A percentile compares a stretch with the other conserved stretches of the same genome.
These are phyloP conservation scores for Ips nitidus DNA, from an alignment of 1,140 invertebrate species.

Conservation along the genomic window DNA sequence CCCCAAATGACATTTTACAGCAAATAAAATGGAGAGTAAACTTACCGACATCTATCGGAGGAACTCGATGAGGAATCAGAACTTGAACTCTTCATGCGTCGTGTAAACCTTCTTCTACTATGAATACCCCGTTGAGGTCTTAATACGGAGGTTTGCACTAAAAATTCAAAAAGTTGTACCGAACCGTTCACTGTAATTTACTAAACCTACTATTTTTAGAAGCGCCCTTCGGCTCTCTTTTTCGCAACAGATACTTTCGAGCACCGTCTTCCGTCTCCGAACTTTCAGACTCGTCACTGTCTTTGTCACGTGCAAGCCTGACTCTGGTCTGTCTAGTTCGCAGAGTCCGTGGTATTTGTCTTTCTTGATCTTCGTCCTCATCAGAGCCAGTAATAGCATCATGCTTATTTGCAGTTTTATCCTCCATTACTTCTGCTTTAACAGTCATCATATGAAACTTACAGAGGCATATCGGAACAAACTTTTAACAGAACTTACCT, in stretches of 20 bases:
- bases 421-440: constrained; percentile 8
- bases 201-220: constrained; percentile 41
- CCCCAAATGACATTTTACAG: neutral
- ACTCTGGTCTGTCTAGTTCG: constrained; percentile 12
- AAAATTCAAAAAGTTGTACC: constrained; percentile 11
- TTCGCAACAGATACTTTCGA: constrained; percentile 44
- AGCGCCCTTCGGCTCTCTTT: constrained; percentile 41
- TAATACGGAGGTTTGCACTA: constrained; percentile 41
- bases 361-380: constrained; percentile 27
- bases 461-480: neutral
- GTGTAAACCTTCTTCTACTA: constrained; percentile 36
- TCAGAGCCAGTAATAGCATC: constrained; percentile 18
- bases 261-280: constrained; percentile 40
- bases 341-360: constrained; percentile 6
- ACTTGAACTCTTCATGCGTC: constrained; percentile 38
- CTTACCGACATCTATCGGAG: constrained; percentile 32
- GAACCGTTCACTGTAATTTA: neutral
- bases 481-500: neutral
- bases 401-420: constrained; percentile 18
- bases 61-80: constrained; percentile 43
- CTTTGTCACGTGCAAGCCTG: constrained; percentile 19
- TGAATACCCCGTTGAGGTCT: constrained; percentile 22
- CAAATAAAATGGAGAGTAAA: too few relatives aligned
- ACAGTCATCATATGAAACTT: neutral
- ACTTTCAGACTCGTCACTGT: constrained; percentile 26